Conservation (phyloP, 37 sponge, comb jelly and placozoan species). For the Aphrocallistes beatrix region DNA sequence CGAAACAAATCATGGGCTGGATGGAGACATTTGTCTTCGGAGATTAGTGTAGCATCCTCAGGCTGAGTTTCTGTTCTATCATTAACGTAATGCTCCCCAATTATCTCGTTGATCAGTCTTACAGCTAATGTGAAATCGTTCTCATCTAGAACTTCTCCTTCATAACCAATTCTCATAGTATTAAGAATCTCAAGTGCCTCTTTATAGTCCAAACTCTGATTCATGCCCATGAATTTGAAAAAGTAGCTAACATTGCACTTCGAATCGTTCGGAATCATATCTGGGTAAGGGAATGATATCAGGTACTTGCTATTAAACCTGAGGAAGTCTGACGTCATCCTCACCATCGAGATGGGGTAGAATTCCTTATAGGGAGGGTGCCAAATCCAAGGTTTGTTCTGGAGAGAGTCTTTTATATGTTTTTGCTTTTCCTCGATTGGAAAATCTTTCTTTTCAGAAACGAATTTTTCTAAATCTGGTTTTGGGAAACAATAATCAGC, state of each 20-base stretch:
- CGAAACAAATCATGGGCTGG: background rate
- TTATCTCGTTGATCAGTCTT: background rate
- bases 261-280: background rate
- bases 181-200: background rate
- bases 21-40: background rate
- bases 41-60: background rate
- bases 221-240: background rate
- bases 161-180: background rate
- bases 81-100: background rate
- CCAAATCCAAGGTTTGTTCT: conserved; percentile 1
- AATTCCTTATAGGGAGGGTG: background rate
- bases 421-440: background rate
- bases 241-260: background rate
- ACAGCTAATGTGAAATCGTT: background rate
- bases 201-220: background rate
- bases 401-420: background rate
- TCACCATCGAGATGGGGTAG: background rate
- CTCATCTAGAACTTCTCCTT: background rate
- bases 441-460: background rate
- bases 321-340: background rate
- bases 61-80: background rate
- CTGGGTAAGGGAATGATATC: background rate
- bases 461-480: background rate
- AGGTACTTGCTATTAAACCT: background rate
- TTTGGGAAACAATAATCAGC: background rate